phyloP scores from a whole-genome alignment of 30 jellyfish, hydroid and myxozoan genomes.

The Cassiopea andromeda region DNA sequence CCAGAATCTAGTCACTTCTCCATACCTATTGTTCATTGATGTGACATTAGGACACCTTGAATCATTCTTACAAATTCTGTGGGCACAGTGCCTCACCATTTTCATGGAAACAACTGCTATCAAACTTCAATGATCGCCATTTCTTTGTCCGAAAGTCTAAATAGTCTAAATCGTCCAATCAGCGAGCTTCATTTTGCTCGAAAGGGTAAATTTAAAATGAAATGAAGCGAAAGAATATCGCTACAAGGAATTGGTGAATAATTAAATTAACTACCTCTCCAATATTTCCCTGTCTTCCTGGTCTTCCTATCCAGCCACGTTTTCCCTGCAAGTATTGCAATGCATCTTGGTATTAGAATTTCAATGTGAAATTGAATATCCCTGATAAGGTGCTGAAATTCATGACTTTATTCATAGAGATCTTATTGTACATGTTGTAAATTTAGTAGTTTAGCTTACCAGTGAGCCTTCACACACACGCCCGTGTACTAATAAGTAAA shows the following conservation, averaged over 20 bases:
- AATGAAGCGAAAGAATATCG: background rate
- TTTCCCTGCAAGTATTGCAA: slow-evolving; percentile 34
- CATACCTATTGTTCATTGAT: background rate
- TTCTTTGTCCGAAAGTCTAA: background rate
- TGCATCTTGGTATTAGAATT: too few species aligned
- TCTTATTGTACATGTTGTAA: too few species aligned
- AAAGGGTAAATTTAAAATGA: too few species aligned
- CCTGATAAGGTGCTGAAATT: too few species aligned
- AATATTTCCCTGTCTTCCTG: slow-evolving; percentile 53
- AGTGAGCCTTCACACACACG: too few species aligned
- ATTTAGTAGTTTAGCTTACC: too few species aligned
- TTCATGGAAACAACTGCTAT: slow-evolving; percentile 1
- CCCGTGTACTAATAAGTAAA: too few species aligned
- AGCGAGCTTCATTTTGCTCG: background rate
- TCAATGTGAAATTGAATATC: too few species aligned
- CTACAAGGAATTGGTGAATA: too few species aligned
- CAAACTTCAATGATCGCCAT: background rate
- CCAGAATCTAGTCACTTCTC: background rate
- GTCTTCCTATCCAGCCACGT: slow-evolving; percentile 81
- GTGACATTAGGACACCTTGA: background rate
- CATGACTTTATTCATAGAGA: too few species aligned
- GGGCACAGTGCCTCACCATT: background rate
- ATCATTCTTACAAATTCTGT: background rate
- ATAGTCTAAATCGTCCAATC: background rate
- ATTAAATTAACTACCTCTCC: slow-evolving; percentile 50